Conservation (phyloP, 2,888 invertebrate species). For the Acleris sparsana region DNA sequence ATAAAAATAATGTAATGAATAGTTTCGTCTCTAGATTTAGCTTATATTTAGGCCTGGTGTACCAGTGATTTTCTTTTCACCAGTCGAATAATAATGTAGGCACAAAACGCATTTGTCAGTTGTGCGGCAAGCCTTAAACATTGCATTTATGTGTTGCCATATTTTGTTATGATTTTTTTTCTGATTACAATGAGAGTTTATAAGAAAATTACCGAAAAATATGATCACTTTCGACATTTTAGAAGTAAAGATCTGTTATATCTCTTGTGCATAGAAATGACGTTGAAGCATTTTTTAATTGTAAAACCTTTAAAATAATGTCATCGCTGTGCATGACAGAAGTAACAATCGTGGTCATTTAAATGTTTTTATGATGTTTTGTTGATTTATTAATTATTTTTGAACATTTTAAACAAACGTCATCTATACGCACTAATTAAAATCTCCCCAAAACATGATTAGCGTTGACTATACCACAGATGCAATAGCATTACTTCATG, state of each 20-base stretch:
- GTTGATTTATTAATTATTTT: slow-evolving; percentile 18
- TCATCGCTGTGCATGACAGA: slow-evolving; percentile 8
- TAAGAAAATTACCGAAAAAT: neutral
- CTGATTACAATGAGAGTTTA: neutral
- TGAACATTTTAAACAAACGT: neutral
- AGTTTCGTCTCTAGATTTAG: slow-evolving; percentile 31
- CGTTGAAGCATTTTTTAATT: neutral
- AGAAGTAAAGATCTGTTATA: neutral
- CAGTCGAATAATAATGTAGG: slow-evolving; percentile 11
- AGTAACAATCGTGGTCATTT: neutral
- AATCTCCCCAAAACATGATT: slow-evolving; percentile 9
- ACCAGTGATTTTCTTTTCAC: slow-evolving; percentile 11
- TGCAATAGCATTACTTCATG: neutral
- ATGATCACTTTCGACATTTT: too few species aligned
- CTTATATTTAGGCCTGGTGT: slow-evolving; percentile 16
- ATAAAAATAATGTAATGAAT: slow-evolving; percentile 32
- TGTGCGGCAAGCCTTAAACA: slow-evolving; percentile 37
- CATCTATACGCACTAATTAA: slow-evolving; percentile 21
- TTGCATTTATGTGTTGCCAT: slow-evolving; percentile 53
- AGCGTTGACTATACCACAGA: neutral
- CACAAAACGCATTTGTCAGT: slow-evolving; percentile 17
- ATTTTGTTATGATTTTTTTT: slow-evolving; percentile 28
- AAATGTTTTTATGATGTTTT: slow-evolving; percentile 16
- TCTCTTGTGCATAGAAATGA: slow-evolving; percentile 15
- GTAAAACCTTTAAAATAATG: neutral